These are phyloP conservation scores for Empis livida DNA, from an alignment of 2,888 invertebrate species.

Conservation along the genomic window DNA sequence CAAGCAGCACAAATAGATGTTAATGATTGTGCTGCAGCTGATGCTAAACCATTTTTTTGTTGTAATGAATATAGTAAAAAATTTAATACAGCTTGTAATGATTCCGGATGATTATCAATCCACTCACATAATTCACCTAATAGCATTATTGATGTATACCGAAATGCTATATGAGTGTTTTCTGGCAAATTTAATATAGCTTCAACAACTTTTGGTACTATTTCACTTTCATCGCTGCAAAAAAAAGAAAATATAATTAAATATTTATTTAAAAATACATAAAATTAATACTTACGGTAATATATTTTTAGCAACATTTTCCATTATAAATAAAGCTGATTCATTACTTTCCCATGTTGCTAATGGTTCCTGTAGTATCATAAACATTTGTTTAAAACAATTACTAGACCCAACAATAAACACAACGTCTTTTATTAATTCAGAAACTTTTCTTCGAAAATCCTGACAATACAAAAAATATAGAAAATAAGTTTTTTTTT, in stretches of 20 bases:
- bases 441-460: slow-evolving; percentile 76
- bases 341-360: slow-evolving; percentile 87
- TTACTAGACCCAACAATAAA: slow-evolving; percentile 89
- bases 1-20: slow-evolving; percentile 78
- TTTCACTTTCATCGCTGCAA: slow-evolving; percentile 74
- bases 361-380: slow-evolving; percentile 55
- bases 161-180: slow-evolving; percentile 72
- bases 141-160: slow-evolving; percentile 74
- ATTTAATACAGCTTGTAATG: slow-evolving; percentile 69
- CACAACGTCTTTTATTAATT: slow-evolving; percentile 90
- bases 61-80: slow-evolving; percentile 62
- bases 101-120: slow-evolving; percentile 77
- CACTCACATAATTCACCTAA: slow-evolving; percentile 90
- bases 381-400: slow-evolving; percentile 84
- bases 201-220: slow-evolving; percentile 86
- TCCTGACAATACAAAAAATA: slow-evolving; percentile 34
- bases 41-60: slow-evolving; percentile 54
- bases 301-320: slow-evolving; percentile 87
- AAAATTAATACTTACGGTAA: slow-evolving; percentile 60
- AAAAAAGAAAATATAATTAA: slow-evolving; percentile 12
- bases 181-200: slow-evolving; percentile 77
- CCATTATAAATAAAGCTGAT: slow-evolving; percentile 90
- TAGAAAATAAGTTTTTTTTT: neutral
- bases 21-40: slow-evolving; percentile 70
- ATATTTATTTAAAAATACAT: neutral